Conservation (phyloP, 1,140 invertebrate genomes). For the Thalassaphorura encarpata region DNA sequence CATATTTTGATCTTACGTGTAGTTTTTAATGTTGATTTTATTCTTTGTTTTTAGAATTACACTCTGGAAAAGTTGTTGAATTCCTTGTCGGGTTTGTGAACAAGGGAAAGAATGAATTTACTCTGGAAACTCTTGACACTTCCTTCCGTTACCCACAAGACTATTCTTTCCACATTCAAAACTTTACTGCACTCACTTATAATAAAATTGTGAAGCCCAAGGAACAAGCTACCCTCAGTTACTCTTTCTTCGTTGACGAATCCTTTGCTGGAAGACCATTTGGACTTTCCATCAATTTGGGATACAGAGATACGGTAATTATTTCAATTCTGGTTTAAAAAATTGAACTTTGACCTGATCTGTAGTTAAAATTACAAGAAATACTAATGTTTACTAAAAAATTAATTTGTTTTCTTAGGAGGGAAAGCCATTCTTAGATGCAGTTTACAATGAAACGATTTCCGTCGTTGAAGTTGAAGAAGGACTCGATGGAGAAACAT, state of each 20-base stretch:
- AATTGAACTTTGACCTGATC: neutral
- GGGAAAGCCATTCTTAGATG: conserved; percentile 63
- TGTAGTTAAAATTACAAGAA: neutral
- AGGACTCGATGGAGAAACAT: conserved; percentile 94
- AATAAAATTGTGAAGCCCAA: conserved; percentile 78
- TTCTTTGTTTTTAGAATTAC: conserved; percentile 59
- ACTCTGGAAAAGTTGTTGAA: conserved; percentile 83
- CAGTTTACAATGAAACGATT: conserved; percentile 98
- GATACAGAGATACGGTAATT: conserved; percentile 76
- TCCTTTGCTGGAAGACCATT: conserved; percentile 91
- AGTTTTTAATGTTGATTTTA: conserved; percentile 3
- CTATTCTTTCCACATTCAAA: conserved; percentile 96
- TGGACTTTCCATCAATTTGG: conserved; percentile 84
- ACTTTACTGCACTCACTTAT: conserved; percentile 87
- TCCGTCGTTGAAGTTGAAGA: conserved; percentile 93
- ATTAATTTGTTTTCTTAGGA: conserved; percentile 44
- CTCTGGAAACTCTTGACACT: conserved; percentile 86
- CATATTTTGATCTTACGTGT: neutral
- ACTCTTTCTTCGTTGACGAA: conserved; percentile 91
- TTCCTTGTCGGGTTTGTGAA: conserved; percentile 95
- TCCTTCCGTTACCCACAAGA: conserved; percentile 98
- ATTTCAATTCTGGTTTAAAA: too few relatives aligned
- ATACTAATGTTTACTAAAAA: neutral
- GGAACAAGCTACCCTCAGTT: conserved; percentile 88
- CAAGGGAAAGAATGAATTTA: conserved; percentile 80